Evolutionary conservation across 2,888 invertebrate genomes (phyloP), one percentile per base, ranked within the genome.

Genomic region (Scaptomyza reducta): DNA sequence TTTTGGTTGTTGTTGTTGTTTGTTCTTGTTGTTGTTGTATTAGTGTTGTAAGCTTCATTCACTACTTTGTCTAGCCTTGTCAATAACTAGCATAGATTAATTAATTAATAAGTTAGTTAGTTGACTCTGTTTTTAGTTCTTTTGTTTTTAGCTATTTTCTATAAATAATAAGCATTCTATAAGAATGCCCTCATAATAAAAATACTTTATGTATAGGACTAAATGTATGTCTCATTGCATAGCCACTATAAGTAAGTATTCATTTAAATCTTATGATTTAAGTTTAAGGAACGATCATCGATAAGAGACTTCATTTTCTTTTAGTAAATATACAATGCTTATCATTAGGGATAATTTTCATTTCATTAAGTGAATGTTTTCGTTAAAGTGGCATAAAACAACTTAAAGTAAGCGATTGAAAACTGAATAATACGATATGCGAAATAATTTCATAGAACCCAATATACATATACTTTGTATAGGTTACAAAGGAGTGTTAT

Each of bases 211-310:
- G 45, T 65, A 66, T 74, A 70, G 62, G 44, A 41, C 42, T 65
- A 47, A 66, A 33, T 73, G 44, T 70, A 64, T 68, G 60, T 54
- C 57, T 74, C 57, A 69, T 61, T 64, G 45, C 58, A 57, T 66
- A 66, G 67, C 59, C 58, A 59, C 51, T 67, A 68, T 60, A 68
- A 60, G 58, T 74, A 70, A 74, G 73, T 74, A 74, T 76, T 73
- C 46, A 63, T 67, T 73, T 77, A 77, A 74, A 74, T 74, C 74
- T 74, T 74, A 74, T 74, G 72, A 75, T 73, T 75, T 70, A 75
- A 71, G 77, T 87, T 76, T 87, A 85, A 85, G 85, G 85, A 85
- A 85, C 85, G 85, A 87, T 85, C 87, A 87, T 85, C 85, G 85
- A 85, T 85, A 85, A 85, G 85, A 85, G 85, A 85, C 82, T 83